Percentiles rank a stretch among this genome's conserved stretches.
These are phyloP conservation scores for Sceliomorpha sp. DNA, from an alignment of 2,888 invertebrate genomes.

Conservation along the genomic window DNA sequence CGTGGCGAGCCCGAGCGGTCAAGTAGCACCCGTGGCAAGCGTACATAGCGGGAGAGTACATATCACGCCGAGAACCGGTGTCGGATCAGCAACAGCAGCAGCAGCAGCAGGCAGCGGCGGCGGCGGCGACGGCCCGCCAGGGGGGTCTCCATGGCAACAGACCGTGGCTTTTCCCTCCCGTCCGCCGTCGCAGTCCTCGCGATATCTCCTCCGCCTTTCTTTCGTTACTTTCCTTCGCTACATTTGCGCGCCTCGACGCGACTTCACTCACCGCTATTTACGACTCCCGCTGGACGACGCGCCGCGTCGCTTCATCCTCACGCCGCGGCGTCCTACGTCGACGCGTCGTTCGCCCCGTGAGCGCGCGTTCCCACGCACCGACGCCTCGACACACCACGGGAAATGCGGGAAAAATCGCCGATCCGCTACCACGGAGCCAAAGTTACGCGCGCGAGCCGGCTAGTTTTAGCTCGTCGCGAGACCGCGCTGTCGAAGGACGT, in stretches of 20 bases:
- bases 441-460: too few relatives aligned
- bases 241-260: conserved; percentile 35
- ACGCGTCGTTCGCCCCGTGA: not conserved
- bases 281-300: conserved; percentile 47
- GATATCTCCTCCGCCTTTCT: conserved; percentile 30
- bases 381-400: too few relatives aligned
- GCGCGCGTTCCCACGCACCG: too few relatives aligned
- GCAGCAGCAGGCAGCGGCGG: too few relatives aligned
- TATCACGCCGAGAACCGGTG: conserved; percentile 23
- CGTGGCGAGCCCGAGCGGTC: conserved; percentile 1
- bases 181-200: conserved; percentile 34
- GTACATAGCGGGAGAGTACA: not conserved
- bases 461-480: too few relatives aligned
- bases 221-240: conserved; percentile 24
- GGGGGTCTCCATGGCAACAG: conserved; percentile 49
- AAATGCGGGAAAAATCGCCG: too few relatives aligned
- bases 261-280: conserved; percentile 54
- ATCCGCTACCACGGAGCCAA: too few relatives aligned
- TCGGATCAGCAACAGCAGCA: conserved; percentile 27
- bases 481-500: too few relatives aligned
- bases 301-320: conserved; percentile 3
- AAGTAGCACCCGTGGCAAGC: conserved; percentile 8
- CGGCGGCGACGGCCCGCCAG: too few relatives aligned
- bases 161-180: conserved; percentile 44
- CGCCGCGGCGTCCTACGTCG: not conserved